phyloP scores from a whole-genome alignment of 2,888 invertebrate species.

The Cataglyphis altisquamis region DNA sequence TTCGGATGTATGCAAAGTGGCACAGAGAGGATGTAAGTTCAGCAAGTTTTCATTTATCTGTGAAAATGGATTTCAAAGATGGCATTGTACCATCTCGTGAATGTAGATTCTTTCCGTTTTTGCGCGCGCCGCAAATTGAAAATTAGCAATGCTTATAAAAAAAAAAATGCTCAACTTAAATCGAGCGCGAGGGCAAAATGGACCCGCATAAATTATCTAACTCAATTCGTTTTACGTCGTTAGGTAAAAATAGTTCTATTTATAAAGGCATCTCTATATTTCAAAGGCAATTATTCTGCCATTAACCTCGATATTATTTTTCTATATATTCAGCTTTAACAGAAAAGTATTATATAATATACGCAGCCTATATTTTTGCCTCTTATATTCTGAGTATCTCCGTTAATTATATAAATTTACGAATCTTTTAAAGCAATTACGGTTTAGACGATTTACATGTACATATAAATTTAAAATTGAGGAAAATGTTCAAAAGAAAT shows the following conservation, averaged over 20 bases:
- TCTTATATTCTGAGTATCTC: constrained; percentile 16
- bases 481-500: background rate
- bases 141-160: constrained; percentile 21
- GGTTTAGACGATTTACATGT: background rate
- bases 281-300: constrained; percentile 20
- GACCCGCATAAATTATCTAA: constrained; percentile 32
- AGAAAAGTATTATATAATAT: constrained; percentile 12
- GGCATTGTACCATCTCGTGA: constrained; percentile 19
- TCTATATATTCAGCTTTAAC: constrained; percentile 13
- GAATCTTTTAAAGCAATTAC: background rate
- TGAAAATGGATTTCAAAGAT: constrained; percentile 54
- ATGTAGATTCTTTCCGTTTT: constrained; percentile 33
- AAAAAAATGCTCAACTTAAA: background rate
- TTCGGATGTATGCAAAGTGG: constrained; percentile 55
- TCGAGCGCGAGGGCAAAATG: background rate
- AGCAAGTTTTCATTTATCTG: constrained; percentile 56
- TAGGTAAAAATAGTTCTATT: constrained; percentile 31
- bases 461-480: background rate
- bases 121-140: constrained; percentile 28
- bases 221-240: constrained; percentile 28
- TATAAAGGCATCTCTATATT: constrained; percentile 3
- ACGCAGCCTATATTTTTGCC: background rate
- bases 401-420: background rate
- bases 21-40: constrained; percentile 50
- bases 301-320: constrained; percentile 41